Evolutionary conservation across 2,888 invertebrate species (phyloP).

Genomic region (Atrina japonica): DNA sequence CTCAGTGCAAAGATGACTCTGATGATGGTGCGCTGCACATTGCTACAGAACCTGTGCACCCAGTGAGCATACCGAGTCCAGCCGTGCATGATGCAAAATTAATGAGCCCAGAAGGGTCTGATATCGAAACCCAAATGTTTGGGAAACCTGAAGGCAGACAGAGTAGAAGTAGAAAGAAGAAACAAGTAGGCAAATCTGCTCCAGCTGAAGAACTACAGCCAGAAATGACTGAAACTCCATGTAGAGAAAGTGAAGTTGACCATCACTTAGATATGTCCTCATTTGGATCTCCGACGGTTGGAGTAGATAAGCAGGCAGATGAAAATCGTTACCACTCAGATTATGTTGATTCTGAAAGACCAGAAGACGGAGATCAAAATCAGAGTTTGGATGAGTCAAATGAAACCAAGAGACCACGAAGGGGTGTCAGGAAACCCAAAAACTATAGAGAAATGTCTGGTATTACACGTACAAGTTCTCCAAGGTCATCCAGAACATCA

Average conservation of each 20-base stretch:
- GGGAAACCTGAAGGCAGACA: conserved; percentile 7
- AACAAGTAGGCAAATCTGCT: background rate
- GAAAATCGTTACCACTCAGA: conserved; percentile 12
- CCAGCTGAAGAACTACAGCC: background rate
- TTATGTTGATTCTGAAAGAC: conserved; percentile 44
- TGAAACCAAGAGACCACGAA: conserved; percentile 46
- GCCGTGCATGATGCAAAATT: conserved; percentile 47
- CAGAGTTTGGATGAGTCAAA: conserved; percentile 31
- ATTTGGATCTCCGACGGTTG: conserved; percentile 8
- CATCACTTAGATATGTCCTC: background rate
- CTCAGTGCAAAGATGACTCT: conserved; percentile 53
- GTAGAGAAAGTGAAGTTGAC: background rate
- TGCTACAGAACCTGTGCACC: conserved; percentile 31
- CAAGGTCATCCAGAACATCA: conserved; percentile 60
- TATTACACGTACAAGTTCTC: conserved; percentile 58
- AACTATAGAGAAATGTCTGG: conserved; percentile 69
- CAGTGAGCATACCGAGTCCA: conserved; percentile 51
- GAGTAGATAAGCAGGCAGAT: background rate
- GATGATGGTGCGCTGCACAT: conserved; percentile 56
- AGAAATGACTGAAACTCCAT: background rate
- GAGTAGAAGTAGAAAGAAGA: conserved; percentile 10
- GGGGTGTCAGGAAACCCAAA: conserved; percentile 64
- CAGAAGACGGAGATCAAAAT: conserved; percentile 43
- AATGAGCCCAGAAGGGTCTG: conserved; percentile 46
- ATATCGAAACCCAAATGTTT: conserved; percentile 16